These are phyloP conservation scores for Dermatemys mawii DNA, from an alignment of 2,113 vertebrate genomes.

Conservation along the genomic window DNA sequence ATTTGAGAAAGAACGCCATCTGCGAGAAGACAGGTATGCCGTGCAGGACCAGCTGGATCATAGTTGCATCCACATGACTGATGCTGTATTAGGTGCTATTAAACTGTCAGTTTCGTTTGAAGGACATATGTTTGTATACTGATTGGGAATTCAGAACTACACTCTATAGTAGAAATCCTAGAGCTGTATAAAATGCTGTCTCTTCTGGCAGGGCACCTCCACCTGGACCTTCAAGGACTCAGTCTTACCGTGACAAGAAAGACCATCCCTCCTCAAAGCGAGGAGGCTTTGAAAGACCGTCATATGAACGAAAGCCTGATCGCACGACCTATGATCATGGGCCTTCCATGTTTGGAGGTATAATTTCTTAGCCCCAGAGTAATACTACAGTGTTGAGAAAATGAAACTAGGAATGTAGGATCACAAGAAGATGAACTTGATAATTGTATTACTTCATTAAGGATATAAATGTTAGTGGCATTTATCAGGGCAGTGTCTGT, in stretches of 20 bases:
- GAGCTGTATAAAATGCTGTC: background rate
- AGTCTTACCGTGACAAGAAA: slow-evolving; percentile 88
- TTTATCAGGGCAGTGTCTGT: background rate
- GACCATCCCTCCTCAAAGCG: slow-evolving; percentile 86
- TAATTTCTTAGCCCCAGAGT: slow-evolving; percentile 10
- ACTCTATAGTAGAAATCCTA: background rate
- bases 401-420: background rate
- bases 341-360: slow-evolving; percentile 88
- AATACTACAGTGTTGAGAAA: background rate
- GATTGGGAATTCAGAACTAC: background rate
- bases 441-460: background rate
- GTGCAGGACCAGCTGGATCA: rapidly evolving
- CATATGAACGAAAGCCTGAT: slow-evolving; percentile 89
- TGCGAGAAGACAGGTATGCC: slow-evolving; percentile 89
- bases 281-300: slow-evolving; percentile 87
- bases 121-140: background rate
- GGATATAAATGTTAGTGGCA: background rate
- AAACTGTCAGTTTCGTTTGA: background rate
- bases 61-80: background rate
- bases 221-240: slow-evolving; percentile 76
- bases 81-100: background rate
- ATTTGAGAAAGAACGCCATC: slow-evolving; percentile 90
- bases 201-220: slow-evolving; percentile 76
- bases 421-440: background rate
- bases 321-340: slow-evolving; percentile 85